phyloP scores from a whole-genome alignment of 37 sponge, comb jelly and placozoan species.

The Haliclona indistincta region DNA sequence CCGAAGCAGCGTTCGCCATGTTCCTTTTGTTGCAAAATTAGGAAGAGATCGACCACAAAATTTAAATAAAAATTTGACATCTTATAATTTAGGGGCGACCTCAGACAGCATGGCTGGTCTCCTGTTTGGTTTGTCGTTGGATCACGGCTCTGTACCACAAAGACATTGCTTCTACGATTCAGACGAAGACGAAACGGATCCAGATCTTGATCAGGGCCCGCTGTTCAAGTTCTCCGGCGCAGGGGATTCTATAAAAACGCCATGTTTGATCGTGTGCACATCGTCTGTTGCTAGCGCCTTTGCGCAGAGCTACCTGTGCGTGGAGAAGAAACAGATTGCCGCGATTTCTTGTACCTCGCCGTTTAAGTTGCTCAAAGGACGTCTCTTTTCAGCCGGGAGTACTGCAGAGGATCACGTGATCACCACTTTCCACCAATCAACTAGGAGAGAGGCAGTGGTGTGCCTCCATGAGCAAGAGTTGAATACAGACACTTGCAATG shows the following conservation, averaged over 20 bases:
- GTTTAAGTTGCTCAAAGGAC: constrained; percentile 10
- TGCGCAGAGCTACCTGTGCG: constrained; percentile 27
- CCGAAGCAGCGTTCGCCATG: constrained; percentile 17
- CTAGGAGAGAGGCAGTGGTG: background rate
- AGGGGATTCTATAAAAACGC: background rate
- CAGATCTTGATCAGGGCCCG: background rate
- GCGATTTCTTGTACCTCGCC: constrained; percentile 1
- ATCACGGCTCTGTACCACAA: constrained; percentile 26
- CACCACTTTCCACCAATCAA: background rate
- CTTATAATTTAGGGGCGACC: no score
- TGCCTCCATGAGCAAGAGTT: constrained; percentile 29
- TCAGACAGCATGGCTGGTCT: background rate
- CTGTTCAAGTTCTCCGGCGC: background rate
- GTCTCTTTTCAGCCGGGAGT: constrained; percentile 11
- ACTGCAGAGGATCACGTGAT: constrained; percentile 3
- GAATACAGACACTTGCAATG: constrained; percentile 23
- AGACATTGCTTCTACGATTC: constrained; percentile 58
- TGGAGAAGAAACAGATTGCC: background rate
- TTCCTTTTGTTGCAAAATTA: background rate
- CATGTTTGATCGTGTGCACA: background rate
- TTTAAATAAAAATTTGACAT: background rate
- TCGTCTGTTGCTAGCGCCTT: constrained; percentile 33
- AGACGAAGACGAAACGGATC: constrained; percentile 35
- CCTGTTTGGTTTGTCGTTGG: constrained; percentile 44
- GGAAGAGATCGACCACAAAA: background rate